These are phyloP conservation scores for Nineta flava DNA, from an alignment of 2,888 invertebrate genomes.

Conservation along the genomic window DNA sequence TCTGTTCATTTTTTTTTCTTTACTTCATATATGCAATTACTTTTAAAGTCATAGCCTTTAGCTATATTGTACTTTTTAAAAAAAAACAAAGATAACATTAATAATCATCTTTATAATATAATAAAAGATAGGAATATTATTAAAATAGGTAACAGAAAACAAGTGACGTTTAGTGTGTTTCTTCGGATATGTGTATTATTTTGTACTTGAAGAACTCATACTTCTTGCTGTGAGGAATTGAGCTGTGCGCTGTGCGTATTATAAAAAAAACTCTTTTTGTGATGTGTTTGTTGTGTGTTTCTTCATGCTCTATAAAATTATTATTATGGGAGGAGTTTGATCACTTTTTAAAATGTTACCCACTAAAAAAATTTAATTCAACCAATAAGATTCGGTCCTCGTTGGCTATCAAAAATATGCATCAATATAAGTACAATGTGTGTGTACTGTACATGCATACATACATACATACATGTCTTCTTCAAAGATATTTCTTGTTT, in stretches of 20 bases:
- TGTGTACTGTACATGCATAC: too few species aligned
- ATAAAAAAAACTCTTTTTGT: background rate
- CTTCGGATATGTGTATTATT: too few species aligned
- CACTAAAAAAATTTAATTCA: slow-evolving; percentile 18
- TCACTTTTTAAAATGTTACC: slow-evolving; percentile 19
- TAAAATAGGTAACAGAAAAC: background rate
- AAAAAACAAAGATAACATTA: too few species aligned
- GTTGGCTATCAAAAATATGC: slow-evolving; percentile 21
- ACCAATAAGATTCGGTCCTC: slow-evolving; percentile 22
- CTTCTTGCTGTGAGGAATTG: too few species aligned
- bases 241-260: too few species aligned
- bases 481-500: too few species aligned
- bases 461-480: too few species aligned
- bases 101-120: too few species aligned
- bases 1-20: slow-evolving; percentile 12
- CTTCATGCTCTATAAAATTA: slow-evolving; percentile 19
- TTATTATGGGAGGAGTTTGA: slow-evolving; percentile 18
- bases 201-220: too few species aligned
- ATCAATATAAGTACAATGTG: slow-evolving; percentile 16
- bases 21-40: slow-evolving; percentile 25
- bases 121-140: background rate
- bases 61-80: slow-evolving; percentile 12
- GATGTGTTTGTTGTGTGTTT: slow-evolving; percentile 6
- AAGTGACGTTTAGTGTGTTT: background rate
- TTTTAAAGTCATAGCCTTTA: slow-evolving; percentile 20